Conservation (phyloP, 1,140 invertebrate species). For the Acromyrmex charruanus region DNA sequence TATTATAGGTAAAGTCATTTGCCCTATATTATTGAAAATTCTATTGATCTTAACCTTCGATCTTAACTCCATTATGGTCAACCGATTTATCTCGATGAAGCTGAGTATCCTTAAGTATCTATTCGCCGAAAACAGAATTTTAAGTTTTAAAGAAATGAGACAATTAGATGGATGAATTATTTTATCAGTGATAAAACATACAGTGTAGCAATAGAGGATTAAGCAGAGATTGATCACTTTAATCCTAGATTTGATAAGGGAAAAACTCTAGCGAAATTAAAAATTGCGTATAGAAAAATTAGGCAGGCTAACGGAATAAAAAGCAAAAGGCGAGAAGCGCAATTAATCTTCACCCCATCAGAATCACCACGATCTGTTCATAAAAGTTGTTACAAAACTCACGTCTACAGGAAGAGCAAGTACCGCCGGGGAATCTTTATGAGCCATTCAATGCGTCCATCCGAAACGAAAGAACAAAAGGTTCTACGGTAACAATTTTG, state of each 20-base stretch:
- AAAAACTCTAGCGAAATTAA: background rate
- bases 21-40: no score
- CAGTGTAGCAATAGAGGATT: no score
- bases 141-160: no score
- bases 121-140: no score
- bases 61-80: no score
- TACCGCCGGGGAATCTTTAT: conserved; percentile 3
- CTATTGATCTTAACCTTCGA: no score
- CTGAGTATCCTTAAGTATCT: no score
- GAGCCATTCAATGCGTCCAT: background rate
- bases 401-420: background rate
- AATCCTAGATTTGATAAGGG: background rate
- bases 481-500: conserved; percentile 21
- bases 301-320: background rate
- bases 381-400: conserved; percentile 29
- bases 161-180: no score
- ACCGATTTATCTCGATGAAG: no score
- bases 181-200: no score
- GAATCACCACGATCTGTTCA: background rate
- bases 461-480: background rate
- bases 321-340: background rate
- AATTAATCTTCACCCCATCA: conserved; percentile 17
- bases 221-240: background rate
- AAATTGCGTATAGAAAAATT: conserved; percentile 8
- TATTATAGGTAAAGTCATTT: no score